A percentile compares a stretch with the other conserved stretches of the same genome.
phyloP scores from a whole-genome alignment of 2,888 invertebrate species.

The Meloe dianella region DNA sequence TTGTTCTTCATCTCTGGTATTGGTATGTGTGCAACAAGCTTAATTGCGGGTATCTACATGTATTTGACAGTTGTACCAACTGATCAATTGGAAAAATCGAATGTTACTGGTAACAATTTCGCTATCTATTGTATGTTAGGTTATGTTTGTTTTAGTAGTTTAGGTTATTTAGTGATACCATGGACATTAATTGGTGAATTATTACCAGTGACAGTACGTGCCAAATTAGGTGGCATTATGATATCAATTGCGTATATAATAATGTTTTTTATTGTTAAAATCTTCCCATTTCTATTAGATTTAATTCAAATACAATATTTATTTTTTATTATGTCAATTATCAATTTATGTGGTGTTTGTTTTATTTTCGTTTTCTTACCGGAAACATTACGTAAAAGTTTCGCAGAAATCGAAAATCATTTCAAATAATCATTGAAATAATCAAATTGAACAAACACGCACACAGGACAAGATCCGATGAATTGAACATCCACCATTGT shows the following conservation, averaged over 20 bases:
- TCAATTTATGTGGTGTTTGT: slow-evolving; percentile 58
- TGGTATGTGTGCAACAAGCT: slow-evolving; percentile 63
- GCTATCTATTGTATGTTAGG: slow-evolving; percentile 60
- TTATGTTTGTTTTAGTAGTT: slow-evolving; percentile 63
- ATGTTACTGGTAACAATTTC: slow-evolving; percentile 53
- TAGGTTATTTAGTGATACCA: slow-evolving; percentile 65
- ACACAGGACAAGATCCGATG: not conserved
- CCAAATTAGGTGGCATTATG: slow-evolving; percentile 62
- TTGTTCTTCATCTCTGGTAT: slow-evolving; percentile 62
- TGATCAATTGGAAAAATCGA: slow-evolving; percentile 43
- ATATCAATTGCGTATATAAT: slow-evolving; percentile 63
- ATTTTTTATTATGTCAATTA: slow-evolving; percentile 60
- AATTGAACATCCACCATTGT: not conserved
- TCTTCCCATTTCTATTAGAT: slow-evolving; percentile 61
- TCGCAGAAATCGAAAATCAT: slow-evolving; percentile 63
- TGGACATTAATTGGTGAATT: slow-evolving; percentile 66
- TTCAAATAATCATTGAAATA: slow-evolving; percentile 51
- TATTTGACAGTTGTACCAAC: slow-evolving; percentile 41
- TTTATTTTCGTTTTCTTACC: slow-evolving; percentile 63
- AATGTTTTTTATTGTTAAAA: slow-evolving; percentile 64
- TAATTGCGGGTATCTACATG: slow-evolving; percentile 53
- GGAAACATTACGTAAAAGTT: slow-evolving; percentile 65
- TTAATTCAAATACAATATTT: slow-evolving; percentile 57
- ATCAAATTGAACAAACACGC: not conserved
- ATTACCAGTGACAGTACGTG: slow-evolving; percentile 62